These are phyloP conservation scores for Cephus sareptanus DNA, from an alignment of 2,888 invertebrate genomes.

Conservation along the genomic window DNA sequence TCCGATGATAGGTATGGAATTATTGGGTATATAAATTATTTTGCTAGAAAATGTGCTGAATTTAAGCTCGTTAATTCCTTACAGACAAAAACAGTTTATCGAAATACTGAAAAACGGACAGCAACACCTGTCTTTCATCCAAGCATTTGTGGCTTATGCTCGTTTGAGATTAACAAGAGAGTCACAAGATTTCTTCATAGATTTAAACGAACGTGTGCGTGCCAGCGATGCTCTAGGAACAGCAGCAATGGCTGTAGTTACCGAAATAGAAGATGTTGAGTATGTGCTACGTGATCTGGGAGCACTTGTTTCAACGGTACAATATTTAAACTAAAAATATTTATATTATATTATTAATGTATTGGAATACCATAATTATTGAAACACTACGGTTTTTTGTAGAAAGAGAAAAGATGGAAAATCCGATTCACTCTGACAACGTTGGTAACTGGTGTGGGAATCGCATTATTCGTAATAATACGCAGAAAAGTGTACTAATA, in stretches of 20 bases:
- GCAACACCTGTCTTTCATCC: conserved; percentile 16
- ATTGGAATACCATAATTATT: neutral
- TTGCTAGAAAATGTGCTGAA: neutral
- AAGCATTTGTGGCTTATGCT: conserved; percentile 16
- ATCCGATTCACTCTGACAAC: neutral
- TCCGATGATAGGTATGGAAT: neutral
- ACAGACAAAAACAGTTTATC: conserved; percentile 22
- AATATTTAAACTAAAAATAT: neutral
- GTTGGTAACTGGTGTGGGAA: neutral
- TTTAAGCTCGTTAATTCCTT: conserved; percentile 28
- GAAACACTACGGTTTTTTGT: neutral
- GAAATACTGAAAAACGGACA: conserved; percentile 19
- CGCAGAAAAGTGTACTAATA: neutral
- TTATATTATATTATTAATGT: neutral
- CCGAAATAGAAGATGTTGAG: conserved; percentile 15
- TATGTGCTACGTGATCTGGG: neutral
- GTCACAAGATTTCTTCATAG: conserved; percentile 8
- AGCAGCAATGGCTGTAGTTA: conserved; percentile 13
- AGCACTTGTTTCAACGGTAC: conserved; percentile 3
- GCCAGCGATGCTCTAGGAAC: conserved; percentile 17
- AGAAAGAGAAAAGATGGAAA: neutral
- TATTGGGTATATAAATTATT: neutral
- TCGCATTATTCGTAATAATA: neutral
- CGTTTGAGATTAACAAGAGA: conserved; percentile 11
- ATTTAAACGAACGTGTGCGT: conserved; percentile 15